Base-by-base conservation (phyloP, 2,113 vertebrate genomes). In the Zapornia atra region DNA sequence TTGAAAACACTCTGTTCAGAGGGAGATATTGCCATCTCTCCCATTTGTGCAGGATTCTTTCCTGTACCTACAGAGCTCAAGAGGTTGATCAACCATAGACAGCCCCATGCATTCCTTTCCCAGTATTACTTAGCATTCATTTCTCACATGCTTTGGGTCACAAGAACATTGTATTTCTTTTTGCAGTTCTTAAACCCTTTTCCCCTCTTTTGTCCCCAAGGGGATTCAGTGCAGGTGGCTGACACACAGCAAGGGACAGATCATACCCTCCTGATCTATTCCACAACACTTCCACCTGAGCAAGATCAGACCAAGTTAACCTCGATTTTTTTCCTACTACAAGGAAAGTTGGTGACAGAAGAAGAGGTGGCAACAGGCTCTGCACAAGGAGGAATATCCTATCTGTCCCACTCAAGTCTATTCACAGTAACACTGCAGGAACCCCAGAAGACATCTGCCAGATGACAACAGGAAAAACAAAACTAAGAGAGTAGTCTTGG, bases 61-160 rank as follows among this genome's bases (percentile, higher is more conserved):
- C 16, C 63, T 36, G 29, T 31, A 34, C 44, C 40, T 56, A 3
- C 1, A 21, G 33, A 65, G 24, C 29, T 13, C 16, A 51, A 64
- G 42, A 14, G 50, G 12, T 3, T 86, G 44, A 29, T 25, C 25
- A 24, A 38, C 24, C 9, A 4, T 36, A 53, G 1, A 4, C 46
- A 61, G 12, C 48, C 34, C 51, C 3, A 1, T 29, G 40, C 33
- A 56, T 38, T 11, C 10, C 44, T 50, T 42, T 51, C 34, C 40
- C 21, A 10, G 16, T 6, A 36, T 6, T 33, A 34, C 20, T 34
- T 59, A 60, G 29, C 68, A 36, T 5, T 12, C 12, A 4, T 36
- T 86, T 79, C 46, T 70, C 31, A 5, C 10, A 15, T n/a, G 36
- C 24, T 48, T 73, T 0, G 0, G 9, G 25, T 34, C 72, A 81